A percentile compares a stretch with the other conserved stretches of the same genome.
Conservation (phyloP, 2,888 invertebrate genomes). For the Priocnemis perturbator region DNA sequence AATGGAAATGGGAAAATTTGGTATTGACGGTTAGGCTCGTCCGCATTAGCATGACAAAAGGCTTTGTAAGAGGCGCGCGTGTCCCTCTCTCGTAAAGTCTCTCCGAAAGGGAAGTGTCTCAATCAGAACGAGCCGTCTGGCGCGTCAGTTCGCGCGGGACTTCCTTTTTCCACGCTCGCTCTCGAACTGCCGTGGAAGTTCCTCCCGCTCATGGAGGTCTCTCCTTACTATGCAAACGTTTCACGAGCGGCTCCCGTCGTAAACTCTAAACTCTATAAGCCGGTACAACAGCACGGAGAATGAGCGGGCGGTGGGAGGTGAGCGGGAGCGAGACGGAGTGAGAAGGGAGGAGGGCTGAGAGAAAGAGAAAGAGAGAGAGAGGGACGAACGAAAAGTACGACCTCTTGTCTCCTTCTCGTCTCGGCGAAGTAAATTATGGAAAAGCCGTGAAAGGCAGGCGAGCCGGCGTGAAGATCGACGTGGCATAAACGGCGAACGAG, state of each 20-base stretch:
- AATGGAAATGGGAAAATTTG: too few relatives aligned
- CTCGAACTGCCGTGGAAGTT: constrained; percentile 9
- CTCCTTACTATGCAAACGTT: constrained; percentile 27
- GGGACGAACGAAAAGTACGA: constrained; percentile 14
- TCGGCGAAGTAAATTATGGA: constrained; percentile 43
- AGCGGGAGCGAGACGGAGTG: constrained; percentile 11
- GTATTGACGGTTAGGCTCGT: too few relatives aligned
- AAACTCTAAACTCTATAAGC: constrained; percentile 47
- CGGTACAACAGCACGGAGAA: constrained; percentile 15
- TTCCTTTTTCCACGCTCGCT: not conserved
- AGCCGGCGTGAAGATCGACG: constrained; percentile 29
- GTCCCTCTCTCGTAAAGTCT: not conserved
- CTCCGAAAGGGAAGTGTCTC: not conserved
- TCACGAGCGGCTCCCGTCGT: constrained; percentile 41
- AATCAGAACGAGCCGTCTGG: constrained; percentile 20
- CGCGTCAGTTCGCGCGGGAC: not conserved
- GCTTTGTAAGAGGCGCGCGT: too few relatives aligned
- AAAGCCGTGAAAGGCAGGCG: constrained; percentile 31
- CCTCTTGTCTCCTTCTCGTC: constrained; percentile 16
- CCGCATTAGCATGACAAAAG: too few relatives aligned
- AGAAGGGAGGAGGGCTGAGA: constrained; percentile 25
- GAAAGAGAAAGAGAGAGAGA: constrained; percentile 12
- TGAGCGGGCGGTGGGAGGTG: constrained; percentile 15
- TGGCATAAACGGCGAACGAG: constrained; percentile 19
- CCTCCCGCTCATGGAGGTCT: constrained; percentile 27